Conservation (phyloP, 2,113 vertebrate genomes). For the Lagopus leucura region DNA sequence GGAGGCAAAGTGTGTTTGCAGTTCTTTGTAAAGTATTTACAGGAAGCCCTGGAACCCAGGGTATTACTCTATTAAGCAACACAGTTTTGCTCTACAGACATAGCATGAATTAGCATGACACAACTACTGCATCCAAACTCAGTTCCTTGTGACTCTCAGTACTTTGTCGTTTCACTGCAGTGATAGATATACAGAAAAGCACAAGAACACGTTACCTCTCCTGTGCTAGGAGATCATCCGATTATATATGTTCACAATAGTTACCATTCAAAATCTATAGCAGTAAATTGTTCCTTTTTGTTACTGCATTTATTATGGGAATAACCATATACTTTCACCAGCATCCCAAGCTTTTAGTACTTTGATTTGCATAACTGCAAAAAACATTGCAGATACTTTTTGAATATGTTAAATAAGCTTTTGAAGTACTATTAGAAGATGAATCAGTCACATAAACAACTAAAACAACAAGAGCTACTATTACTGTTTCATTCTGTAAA, state of each 20-base stretch:
- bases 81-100: background rate
- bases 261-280: background rate
- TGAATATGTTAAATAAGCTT: slow-evolving; percentile 21
- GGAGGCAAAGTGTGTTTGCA: background rate
- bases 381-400: background rate
- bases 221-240: background rate
- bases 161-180: background rate
- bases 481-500: background rate
- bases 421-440: slow-evolving; percentile 33
- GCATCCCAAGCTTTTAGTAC: background rate
- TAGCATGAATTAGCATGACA: background rate
- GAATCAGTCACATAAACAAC: slow-evolving; percentile 15
- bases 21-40: background rate
- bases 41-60: background rate
- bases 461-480: background rate
- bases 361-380: slow-evolving; percentile 22
- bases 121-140: background rate
- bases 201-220: background rate
- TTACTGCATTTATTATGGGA: background rate
- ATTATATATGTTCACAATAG: background rate
- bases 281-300: background rate
- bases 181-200: background rate
- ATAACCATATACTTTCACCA: background rate
- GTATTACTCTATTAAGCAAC: background rate
- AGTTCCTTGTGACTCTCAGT: background rate